Percentiles rank a stretch among this genome's conserved stretches.
Evolutionary conservation across 2,797 vertebrate genomes (phyloP).

Genomic region (Jordanella pulchra): DNA sequence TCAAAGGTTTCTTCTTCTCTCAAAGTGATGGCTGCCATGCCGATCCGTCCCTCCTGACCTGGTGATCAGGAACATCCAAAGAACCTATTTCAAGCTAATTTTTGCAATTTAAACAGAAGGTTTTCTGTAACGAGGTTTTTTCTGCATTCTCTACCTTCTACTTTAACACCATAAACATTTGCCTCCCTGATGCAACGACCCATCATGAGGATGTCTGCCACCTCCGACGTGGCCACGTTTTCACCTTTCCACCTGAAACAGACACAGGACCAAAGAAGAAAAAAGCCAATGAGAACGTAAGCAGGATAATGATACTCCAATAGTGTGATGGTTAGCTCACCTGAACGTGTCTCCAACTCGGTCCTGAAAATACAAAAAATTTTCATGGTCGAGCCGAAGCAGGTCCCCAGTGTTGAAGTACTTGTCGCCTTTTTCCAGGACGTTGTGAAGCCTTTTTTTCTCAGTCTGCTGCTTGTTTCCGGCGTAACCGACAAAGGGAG

Average conservation of each 20-base stretch:
- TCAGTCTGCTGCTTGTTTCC: slow-evolving; percentile 84
- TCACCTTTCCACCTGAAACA: slow-evolving; percentile 92
- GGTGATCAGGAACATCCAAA: slow-evolving; percentile 2
- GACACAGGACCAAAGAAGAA: neutral
- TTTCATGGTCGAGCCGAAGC: slow-evolving; percentile 82
- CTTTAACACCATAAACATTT: slow-evolving; percentile 88
- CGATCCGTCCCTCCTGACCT: slow-evolving; percentile 89
- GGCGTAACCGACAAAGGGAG: slow-evolving; percentile 88
- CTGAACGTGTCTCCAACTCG: slow-evolving; percentile 92
- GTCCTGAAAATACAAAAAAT: slow-evolving; percentile 92
- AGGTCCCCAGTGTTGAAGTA: slow-evolving; percentile 93
- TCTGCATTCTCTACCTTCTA: slow-evolving; percentile 80
- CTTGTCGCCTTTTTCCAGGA: slow-evolving; percentile 86
- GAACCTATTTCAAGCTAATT: neutral
- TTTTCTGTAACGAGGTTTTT: neutral
- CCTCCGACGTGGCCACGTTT: slow-evolving; percentile 92
- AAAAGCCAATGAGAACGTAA: neutral
- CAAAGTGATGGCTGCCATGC: slow-evolving; percentile 86
- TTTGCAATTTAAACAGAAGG: neutral
- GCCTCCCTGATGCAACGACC: slow-evolving; percentile 82
- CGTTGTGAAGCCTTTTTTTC: slow-evolving; percentile 86
- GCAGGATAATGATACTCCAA: no score
- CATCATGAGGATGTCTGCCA: slow-evolving; percentile 82
- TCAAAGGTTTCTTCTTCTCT: slow-evolving; percentile 83
- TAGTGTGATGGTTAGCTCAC: slow-evolving; percentile 49